Base-by-base conservation (phyloP, 2,888 invertebrate species). In the Rotaria macrura region DNA sequence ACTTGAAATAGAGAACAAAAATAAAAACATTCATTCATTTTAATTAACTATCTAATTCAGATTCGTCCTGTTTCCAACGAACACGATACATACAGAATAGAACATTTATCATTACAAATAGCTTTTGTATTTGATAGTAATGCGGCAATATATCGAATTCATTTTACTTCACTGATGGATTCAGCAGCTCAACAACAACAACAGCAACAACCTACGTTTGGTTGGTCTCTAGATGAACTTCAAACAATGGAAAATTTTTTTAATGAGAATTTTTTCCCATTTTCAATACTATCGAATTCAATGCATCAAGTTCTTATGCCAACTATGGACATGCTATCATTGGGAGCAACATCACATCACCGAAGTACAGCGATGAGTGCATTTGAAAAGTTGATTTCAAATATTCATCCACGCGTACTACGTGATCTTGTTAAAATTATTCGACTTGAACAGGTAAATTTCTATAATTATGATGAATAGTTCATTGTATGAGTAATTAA, bases 31-130 rank as follows among this genome's bases (percentile, higher is more conserved):
- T 38, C 20, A 7, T 65, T 47, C 1, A 47, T 25, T 65, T 1
- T 72, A 7, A 40, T 20, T 25, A 20, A 40, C 43, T 43, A 0
- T 2, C n/a, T 79, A 3, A 23, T 40, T 10, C 14, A 79, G 79
- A 25, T 79, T 38, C 79, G 79, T 43, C 12, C 25, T 25, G 43
- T 79, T 5, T 3, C 40, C 25, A 79, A 79, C 12, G 79, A 79
- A 79, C 79, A 40, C 40, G 79, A 79, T 79, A 79, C 79, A 79
- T 79, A 79, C n/a, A 38, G 79, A 79, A 40, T 79, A n/a, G 79
- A 79, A 7, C 79, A 79, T 43, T n/a, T 79, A 79, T 40, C 79
- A 25, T n/a, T 79, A 79, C 79, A 79, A 79, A n/a, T 79, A 5
- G 25, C 25, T 6, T 79, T 79, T 79, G n/a, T 79, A 79, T 79